Evolutionary conservation across 2,888 invertebrate genomes (phyloP).

Genomic region (Diaperis boleti): DNA sequence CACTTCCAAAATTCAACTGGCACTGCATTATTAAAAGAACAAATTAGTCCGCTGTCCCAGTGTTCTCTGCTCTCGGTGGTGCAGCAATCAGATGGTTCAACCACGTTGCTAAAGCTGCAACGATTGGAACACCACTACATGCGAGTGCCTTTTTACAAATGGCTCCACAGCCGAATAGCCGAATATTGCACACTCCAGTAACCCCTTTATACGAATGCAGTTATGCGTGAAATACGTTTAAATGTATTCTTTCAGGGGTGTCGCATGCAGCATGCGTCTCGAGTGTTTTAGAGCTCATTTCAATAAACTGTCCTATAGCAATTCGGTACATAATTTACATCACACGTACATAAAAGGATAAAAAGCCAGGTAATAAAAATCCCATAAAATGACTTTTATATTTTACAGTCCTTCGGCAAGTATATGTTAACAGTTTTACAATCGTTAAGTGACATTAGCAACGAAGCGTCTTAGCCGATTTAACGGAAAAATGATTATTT

Average conservation of each 20-base stretch:
- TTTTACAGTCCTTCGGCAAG: slow-evolving; percentile 29
- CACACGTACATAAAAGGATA: slow-evolving; percentile 28
- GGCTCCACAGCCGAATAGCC: slow-evolving; percentile 23
- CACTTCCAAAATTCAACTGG: too few species aligned
- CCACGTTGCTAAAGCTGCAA: slow-evolving; percentile 10
- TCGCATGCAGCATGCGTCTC: slow-evolving; percentile 16
- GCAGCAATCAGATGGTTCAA: slow-evolving; percentile 8
- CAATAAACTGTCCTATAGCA: slow-evolving; percentile 36
- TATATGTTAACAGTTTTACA: slow-evolving; percentile 40
- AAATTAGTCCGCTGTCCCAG: too few species aligned
- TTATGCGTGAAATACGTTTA: slow-evolving; percentile 56
- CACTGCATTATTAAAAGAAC: too few species aligned
- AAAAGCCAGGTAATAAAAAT: slow-evolving; percentile 37
- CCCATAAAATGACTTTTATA: slow-evolving; percentile 38
- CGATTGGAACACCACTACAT: slow-evolving; percentile 10
- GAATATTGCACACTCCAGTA: slow-evolving; percentile 41
- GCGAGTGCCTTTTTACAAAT: slow-evolving; percentile 34
- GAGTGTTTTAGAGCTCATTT: slow-evolving; percentile 38
- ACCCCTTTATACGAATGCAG: slow-evolving; percentile 51
- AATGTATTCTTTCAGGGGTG: slow-evolving; percentile 51
- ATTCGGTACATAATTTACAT: slow-evolving; percentile 37
- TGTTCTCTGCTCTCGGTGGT: too few species aligned
- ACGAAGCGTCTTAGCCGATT: slow-evolving; percentile 8
- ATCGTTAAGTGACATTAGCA: slow-evolving; percentile 37
- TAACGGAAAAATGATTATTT: slow-evolving; percentile 8